Evolutionary conservation across 2,113 vertebrate genomes (phyloP), one percentile per base, ranked within the genome.

Genomic region (Poecilia latipinna): DNA sequence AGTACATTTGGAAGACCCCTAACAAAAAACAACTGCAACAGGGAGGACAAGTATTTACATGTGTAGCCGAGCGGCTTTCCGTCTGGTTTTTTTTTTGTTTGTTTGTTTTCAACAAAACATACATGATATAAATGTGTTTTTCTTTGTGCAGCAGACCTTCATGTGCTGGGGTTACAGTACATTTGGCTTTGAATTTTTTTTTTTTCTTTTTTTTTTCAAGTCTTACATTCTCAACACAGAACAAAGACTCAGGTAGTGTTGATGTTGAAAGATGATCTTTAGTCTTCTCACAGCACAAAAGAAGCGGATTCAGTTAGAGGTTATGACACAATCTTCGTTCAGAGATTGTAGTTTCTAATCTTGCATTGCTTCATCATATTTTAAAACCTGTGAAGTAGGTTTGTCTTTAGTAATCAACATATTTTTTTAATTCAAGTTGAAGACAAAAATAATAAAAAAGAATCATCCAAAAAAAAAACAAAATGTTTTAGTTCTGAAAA

Each of bases 1-100:
- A 97, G 97, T 96, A 96, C 95, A 95, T 93, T 92, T 96, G 97
- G 97, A 99, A 98, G 96, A 98, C 97, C 78, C 95, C 94, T 96
- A 60, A 96, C 94, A 97, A 96, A 28, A 29, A 96, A 95, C 44
- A 93, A 95, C 93, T 94, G 95, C 94, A 92, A 93, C 93, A 87
- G 90, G 93, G 94, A 94, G 82, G 84, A 83, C 24, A 82, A 78
- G 81, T 84, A 90, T 94, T 82, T 93, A 93, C 90, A 94, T 68
- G 31, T 62, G 71, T 78, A 87, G 82, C 90, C 79, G 19, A 28
- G 68, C 4, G 80, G 77, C 78, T 75, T 65, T 86, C 76, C 54
- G 77, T 28, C 26, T 68, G 26, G 57, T 48, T 12, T 42, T 48
- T 48, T 12, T 17, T 61, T 12, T 28, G 35, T 37, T 37, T 37